phyloP scores from a whole-genome alignment of 53 echinoderm and acorn worm species.

The Paelopatides confundens region DNA sequence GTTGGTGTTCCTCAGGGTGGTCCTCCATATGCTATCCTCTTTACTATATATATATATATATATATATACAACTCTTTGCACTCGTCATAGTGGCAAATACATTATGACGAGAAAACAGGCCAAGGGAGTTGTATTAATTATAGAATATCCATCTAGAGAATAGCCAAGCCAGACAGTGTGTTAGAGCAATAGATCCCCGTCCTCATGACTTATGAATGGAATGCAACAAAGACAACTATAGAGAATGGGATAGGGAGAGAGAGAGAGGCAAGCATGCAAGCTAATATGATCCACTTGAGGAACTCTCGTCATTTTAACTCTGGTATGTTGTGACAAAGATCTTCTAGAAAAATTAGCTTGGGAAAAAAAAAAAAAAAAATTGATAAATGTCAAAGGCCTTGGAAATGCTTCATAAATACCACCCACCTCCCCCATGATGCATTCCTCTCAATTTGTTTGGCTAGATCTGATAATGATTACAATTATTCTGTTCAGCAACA shows the following conservation, averaged over 20 bases:
- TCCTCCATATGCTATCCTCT: too few species aligned
- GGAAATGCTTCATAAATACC: neutral
- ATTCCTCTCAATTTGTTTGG: neutral
- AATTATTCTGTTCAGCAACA: neutral
- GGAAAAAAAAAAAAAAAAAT: too few species aligned
- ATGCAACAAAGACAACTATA: neutral
- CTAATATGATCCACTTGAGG: too few species aligned
- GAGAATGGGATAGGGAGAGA: neutral
- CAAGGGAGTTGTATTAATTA: slow-evolving; percentile 4
- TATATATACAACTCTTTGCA: neutral
- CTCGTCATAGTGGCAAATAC: neutral
- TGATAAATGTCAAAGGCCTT: neutral
- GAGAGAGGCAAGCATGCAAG: neutral
- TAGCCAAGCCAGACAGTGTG: slow-evolving; percentile 3
- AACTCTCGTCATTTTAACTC: too few species aligned
- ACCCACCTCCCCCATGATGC: neutral
- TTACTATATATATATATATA: too few species aligned
- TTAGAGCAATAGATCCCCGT: neutral
- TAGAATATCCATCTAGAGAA: neutral
- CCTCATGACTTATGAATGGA: slow-evolving; percentile 3
- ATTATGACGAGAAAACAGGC: neutral
- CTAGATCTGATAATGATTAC: neutral
- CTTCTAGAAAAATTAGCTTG: too few species aligned
- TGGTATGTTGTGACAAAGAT: too few species aligned
- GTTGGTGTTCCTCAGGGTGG: too few species aligned